Evolutionary conservation across 1,140 invertebrate species (phyloP).

Genomic region (Euura lappo): DNA sequence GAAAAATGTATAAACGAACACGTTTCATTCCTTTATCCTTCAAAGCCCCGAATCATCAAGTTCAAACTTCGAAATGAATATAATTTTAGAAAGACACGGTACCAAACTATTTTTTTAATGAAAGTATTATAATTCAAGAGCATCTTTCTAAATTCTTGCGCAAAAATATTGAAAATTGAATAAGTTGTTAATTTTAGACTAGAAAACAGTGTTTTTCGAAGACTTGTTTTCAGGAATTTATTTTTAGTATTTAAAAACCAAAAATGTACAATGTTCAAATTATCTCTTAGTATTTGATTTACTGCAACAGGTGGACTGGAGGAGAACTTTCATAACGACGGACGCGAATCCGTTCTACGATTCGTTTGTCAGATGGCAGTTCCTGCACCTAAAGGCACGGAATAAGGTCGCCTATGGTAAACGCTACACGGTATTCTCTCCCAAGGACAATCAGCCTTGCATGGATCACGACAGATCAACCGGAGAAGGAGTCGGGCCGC

Average conservation of each 20-base stretch:
- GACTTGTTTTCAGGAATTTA: too few species aligned
- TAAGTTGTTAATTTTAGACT: constrained; percentile 15
- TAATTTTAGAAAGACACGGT: too few species aligned
- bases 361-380: constrained; percentile 98
- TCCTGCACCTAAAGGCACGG: constrained; percentile 82
- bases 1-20: too few species aligned
- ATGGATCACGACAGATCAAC: constrained; percentile 98
- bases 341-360: constrained; percentile 98
- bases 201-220: background rate
- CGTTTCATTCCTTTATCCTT: too few species aligned
- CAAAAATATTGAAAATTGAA: too few species aligned
- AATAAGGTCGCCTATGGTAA: constrained; percentile 97
- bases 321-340: constrained; percentile 96
- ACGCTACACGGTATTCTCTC: constrained; percentile 96
- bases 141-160: too few species aligned
- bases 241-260: too few species aligned
- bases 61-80: constrained; percentile 9
- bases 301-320: constrained; percentile 85
- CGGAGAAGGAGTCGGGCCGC: constrained; percentile 97
- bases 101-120: too few species aligned
- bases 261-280: too few species aligned
- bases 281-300: too few species aligned
- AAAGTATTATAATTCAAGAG: too few species aligned
- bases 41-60: background rate
- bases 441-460: constrained; percentile 96